A percentile compares a stretch with the other conserved stretches of the same genome.
Evolutionary conservation across 2,113 vertebrate genomes (phyloP).

Genomic region (Xyrauchen texanus): DNA sequence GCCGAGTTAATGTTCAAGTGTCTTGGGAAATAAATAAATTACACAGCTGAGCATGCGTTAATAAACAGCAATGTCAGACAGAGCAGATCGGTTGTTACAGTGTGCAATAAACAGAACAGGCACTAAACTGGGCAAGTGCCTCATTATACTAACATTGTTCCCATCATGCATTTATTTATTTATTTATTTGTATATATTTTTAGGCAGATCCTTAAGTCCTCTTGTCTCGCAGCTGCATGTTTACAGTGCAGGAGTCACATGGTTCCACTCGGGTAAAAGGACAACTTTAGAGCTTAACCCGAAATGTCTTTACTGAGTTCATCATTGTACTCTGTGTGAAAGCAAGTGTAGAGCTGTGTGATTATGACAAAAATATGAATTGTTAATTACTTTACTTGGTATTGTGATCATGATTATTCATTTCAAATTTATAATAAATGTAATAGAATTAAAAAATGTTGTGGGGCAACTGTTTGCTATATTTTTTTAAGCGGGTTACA

Average conservation of each 20-base stretch:
- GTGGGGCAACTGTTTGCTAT: no score
- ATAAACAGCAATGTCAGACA: no score
- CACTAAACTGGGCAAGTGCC: no score
- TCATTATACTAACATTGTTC: neutral
- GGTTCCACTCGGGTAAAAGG: slow-evolving; percentile 13
- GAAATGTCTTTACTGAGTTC: slow-evolving; percentile 1
- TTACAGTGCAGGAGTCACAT: slow-evolving; percentile 27
- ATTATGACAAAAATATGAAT: no score
- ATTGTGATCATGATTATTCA: no score
- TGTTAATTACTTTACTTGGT: no score
- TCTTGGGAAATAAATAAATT: neutral
- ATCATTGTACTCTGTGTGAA: slow-evolving; percentile 35
- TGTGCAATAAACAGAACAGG: no score
- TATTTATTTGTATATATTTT: neutral
- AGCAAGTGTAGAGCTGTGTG: neutral
- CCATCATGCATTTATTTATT: slow-evolving; percentile 28
- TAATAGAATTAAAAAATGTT: no score
- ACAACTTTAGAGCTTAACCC: slow-evolving; percentile 39
- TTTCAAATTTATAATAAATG: no score
- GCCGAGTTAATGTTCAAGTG: no score
- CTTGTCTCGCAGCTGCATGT: slow-evolving; percentile 2
- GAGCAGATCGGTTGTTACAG: no score
- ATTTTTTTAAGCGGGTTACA: no score
- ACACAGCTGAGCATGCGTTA: neutral
- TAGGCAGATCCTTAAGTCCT: slow-evolving; percentile 22